These are phyloP conservation scores for Cyanistes caeruleus DNA, from an alignment of 2,113 vertebrate genomes.

Conservation along the genomic window DNA sequence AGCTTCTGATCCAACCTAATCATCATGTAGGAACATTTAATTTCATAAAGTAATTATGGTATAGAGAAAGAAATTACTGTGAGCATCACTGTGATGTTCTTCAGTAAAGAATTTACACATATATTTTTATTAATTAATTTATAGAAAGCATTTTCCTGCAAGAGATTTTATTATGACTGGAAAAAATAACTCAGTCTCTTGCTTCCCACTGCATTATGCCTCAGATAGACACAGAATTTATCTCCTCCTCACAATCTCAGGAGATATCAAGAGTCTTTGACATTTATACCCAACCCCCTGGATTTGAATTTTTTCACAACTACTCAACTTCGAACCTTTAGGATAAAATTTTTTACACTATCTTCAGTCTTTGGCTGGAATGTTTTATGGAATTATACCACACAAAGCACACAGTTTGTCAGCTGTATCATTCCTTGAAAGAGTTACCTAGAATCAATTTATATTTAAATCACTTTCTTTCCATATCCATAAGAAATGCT, in stretches of 20 bases:
- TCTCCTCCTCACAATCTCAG: not conserved
- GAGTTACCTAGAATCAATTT: conserved; percentile 12
- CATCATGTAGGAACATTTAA: conserved; percentile 30
- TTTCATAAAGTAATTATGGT: not conserved
- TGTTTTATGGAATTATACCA: not conserved
- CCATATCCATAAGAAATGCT: not conserved
- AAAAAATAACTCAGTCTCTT: not conserved
- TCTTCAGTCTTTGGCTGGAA: not conserved
- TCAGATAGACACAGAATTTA: not conserved
- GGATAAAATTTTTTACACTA: not conserved
- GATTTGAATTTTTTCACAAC: not conserved
- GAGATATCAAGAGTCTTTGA: not conserved
- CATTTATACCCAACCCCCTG: not conserved
- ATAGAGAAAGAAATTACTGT: not conserved
- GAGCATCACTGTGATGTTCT: conserved; percentile 24
- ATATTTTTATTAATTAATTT: conserved; percentile 45
- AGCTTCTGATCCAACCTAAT: conserved; percentile 17
- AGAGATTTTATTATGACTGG: not conserved
- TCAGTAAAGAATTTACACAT: not conserved
- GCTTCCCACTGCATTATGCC: not conserved
- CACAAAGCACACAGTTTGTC: not conserved
- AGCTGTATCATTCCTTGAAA: not conserved
- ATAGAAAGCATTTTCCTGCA: not conserved
- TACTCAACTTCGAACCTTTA: not conserved
- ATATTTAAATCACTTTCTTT: conserved; percentile 7